Conservation (phyloP, 2,797 vertebrate genomes). For the Gymnodraco acuticeps region DNA sequence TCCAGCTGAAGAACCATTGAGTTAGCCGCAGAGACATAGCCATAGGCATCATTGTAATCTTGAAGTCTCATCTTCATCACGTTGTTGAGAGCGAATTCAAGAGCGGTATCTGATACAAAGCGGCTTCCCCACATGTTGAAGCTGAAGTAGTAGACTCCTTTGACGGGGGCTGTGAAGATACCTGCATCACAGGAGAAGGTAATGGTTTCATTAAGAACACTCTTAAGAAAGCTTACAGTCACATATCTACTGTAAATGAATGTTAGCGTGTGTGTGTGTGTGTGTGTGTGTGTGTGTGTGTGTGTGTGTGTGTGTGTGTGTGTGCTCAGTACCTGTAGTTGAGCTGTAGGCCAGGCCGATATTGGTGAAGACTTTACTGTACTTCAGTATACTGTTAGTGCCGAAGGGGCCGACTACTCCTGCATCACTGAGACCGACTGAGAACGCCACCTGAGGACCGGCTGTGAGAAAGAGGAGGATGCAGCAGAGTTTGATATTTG, state of each 20-base stretch:
- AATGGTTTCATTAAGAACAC: no score
- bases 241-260: no score
- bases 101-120: accelerated
- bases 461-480: no score
- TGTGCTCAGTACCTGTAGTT: slow-evolving; percentile 26
- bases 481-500: no score
- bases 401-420: no score
- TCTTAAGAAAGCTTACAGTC: no score
- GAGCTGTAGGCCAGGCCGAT: slow-evolving; percentile 26
- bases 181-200: slow-evolving; percentile 26
- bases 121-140: accelerated
- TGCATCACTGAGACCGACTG: no score
- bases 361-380: not conserved
- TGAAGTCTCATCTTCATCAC: accelerated
- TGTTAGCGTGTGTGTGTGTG: no score
- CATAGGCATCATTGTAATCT: accelerated
- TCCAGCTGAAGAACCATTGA: slow-evolving; percentile 32
- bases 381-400: no score
- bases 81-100: slow-evolving; percentile 17
- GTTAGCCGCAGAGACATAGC: not conserved
- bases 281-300: no score
- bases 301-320: no score
- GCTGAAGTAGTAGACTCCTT: slow-evolving; percentile 34
- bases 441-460: no score
- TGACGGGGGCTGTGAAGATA: slow-evolving; percentile 40